These are phyloP conservation scores for Nerophis lumbriciformis DNA, from an alignment of 2,113 vertebrate genomes.

Conservation along the genomic window DNA sequence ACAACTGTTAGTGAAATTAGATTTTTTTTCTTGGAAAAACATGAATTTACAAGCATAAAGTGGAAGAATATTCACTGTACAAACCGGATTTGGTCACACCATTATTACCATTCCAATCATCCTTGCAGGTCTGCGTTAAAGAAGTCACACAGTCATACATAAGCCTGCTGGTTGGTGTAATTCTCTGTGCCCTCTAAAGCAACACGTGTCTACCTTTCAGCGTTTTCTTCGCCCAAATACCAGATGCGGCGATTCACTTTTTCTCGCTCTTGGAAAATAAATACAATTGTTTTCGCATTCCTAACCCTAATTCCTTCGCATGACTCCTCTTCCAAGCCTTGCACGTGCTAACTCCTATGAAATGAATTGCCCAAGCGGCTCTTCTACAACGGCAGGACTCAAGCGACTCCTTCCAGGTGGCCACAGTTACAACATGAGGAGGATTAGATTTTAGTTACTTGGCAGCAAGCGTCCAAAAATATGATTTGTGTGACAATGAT, in stretches of 20 bases:
- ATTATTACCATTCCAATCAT: constrained; percentile 16
- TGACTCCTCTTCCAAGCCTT: constrained; percentile 5
- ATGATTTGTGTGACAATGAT: constrained; percentile 5
- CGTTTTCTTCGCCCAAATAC: constrained; percentile 5
- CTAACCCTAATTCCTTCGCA: constrained; percentile 2
- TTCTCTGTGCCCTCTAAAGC: not conserved
- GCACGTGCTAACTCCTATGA: constrained; percentile 2
- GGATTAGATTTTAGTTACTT: constrained; percentile 17
- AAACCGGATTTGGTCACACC: constrained; percentile 25
- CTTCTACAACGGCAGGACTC: not conserved
- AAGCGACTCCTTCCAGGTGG: not conserved
- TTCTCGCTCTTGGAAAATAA: not conserved
- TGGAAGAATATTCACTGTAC: not conserved
- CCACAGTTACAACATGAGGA: not conserved
- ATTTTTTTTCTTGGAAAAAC: no score
- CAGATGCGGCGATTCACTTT: constrained; percentile 2
- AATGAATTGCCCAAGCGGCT: constrained; percentile 4
- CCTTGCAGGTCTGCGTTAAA: constrained; percentile 5
- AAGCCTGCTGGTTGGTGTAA: constrained; percentile 10
- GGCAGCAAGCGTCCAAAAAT: not conserved
- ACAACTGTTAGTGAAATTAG: no score
- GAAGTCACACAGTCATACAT: constrained; percentile 16
- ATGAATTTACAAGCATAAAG: not conserved
- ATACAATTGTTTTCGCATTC: constrained; percentile 6
- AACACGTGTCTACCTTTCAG: not conserved